These are phyloP conservation scores for Alligator mississippiensis DNA, from an alignment of 2,113 vertebrate genomes.

Conservation along the genomic window DNA sequence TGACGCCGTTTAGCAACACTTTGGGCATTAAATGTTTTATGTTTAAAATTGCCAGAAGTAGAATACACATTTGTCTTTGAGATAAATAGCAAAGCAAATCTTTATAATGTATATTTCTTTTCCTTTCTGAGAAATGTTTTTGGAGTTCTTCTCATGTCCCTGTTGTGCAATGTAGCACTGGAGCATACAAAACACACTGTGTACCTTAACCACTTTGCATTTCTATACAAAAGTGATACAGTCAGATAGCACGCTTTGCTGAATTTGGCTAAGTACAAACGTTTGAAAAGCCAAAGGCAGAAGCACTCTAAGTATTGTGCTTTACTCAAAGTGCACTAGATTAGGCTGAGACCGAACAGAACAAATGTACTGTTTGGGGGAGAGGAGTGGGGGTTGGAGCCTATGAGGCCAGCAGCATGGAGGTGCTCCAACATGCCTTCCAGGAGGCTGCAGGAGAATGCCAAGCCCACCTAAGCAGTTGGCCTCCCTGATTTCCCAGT, in stretches of 20 bases:
- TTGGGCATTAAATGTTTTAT: not conserved
- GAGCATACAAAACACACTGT: not conserved
- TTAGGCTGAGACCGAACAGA: too few relatives aligned
- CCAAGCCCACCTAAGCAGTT: too few relatives aligned
- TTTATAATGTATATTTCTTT: not conserved
- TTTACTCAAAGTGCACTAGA: too few relatives aligned
- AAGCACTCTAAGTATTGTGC: too few relatives aligned
- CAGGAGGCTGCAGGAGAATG: too few relatives aligned
- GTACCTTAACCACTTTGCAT: not conserved
- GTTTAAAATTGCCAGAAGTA: not conserved
- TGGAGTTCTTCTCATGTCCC: not conserved
- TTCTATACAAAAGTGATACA: not conserved
- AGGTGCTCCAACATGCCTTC: too few relatives aligned
- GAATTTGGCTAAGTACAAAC: not conserved
- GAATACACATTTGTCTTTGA: not conserved
- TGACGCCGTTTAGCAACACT: not conserved
- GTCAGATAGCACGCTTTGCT: not conserved
- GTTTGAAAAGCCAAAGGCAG: too few relatives aligned
- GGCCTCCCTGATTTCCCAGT: too few relatives aligned
- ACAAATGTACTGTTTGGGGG: too few relatives aligned
- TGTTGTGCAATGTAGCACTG: not conserved
- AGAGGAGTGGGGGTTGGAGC: too few relatives aligned
- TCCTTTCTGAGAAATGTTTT: not conserved
- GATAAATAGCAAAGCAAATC: not conserved
- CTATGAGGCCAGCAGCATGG: too few relatives aligned